Conservation (phyloP, 2,797 vertebrate species). For the Sciurus vulgaris region DNA sequence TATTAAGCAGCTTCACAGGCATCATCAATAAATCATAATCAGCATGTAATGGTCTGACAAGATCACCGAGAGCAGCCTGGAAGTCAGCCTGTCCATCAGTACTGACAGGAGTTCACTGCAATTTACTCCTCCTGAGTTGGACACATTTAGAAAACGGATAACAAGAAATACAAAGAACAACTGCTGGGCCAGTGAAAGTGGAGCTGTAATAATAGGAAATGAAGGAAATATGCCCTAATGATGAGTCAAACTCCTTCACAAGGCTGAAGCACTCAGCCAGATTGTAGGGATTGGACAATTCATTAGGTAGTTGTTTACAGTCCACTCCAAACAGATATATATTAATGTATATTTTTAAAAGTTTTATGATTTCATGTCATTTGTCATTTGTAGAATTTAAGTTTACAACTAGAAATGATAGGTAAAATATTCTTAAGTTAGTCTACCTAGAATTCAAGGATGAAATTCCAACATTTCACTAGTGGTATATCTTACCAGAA, state of each 20-base stretch:
- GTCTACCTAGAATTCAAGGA: neutral
- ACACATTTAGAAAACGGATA: conserved; percentile 22
- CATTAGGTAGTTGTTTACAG: neutral
- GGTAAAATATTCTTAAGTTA: neutral
- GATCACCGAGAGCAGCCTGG: conserved; percentile 62
- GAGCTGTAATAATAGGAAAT: neutral
- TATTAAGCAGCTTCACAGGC: neutral
- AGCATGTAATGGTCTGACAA: conserved; percentile 57
- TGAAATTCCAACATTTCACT: neutral
- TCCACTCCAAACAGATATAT: neutral
- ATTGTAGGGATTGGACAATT: too few relatives aligned
- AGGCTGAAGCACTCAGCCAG: neutral
- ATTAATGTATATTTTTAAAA: neutral
- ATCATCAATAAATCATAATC: conserved; percentile 71
- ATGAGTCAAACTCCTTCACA: neutral
- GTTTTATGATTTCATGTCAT: neutral
- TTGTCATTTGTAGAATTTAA: neutral
- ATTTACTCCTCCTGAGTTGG: conserved; percentile 29
- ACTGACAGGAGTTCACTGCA: neutral
- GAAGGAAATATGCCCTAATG: neutral
- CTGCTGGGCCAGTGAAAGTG: neutral
- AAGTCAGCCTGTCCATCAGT: conserved; percentile 63
- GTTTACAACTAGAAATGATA: neutral
- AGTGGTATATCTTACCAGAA: neutral
- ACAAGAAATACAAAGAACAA: neutral